A percentile compares a stretch with the other conserved stretches of the same genome.
These are phyloP conservation scores for Aplysia californica DNA, from an alignment of 1,140 invertebrate genomes.

Conservation along the genomic window DNA sequence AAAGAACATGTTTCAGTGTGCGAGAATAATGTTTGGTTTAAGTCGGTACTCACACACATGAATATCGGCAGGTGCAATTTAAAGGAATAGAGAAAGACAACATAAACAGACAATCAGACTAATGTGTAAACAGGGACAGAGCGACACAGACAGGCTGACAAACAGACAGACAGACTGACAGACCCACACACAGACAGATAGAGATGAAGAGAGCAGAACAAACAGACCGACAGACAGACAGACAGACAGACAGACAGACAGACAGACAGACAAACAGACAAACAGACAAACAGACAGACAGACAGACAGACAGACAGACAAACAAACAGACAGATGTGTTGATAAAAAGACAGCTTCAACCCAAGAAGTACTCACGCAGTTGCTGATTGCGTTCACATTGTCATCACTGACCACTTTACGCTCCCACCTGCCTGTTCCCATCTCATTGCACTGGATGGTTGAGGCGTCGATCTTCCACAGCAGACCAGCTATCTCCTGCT, in stretches of 20 bases:
- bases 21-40: neutral
- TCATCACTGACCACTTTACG: constrained; percentile 3
- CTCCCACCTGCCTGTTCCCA: neutral
- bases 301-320: too few relatives aligned
- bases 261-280: neutral
- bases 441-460: constrained; percentile 62
- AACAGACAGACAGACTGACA: neutral
- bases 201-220: too few relatives aligned
- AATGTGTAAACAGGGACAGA: neutral
- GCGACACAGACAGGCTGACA: neutral
- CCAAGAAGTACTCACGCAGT: constrained; percentile 9
- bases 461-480: constrained; percentile 93
- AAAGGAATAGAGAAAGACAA: neutral
- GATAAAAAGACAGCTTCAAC: neutral
- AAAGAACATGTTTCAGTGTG: neutral
- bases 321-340: too few relatives aligned
- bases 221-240: neutral
- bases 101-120: neutral
- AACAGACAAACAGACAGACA: neutral
- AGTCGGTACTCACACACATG: neutral
- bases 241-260: neutral
- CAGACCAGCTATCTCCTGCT: constrained; percentile 96
- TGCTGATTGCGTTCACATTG: constrained; percentile 10
- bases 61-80: neutral
- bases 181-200: neutral